These are phyloP conservation scores for Chrysogorgia sp. DNA, from an alignment of 92 coral and sea anemone species.

Conservation along the genomic window DNA sequence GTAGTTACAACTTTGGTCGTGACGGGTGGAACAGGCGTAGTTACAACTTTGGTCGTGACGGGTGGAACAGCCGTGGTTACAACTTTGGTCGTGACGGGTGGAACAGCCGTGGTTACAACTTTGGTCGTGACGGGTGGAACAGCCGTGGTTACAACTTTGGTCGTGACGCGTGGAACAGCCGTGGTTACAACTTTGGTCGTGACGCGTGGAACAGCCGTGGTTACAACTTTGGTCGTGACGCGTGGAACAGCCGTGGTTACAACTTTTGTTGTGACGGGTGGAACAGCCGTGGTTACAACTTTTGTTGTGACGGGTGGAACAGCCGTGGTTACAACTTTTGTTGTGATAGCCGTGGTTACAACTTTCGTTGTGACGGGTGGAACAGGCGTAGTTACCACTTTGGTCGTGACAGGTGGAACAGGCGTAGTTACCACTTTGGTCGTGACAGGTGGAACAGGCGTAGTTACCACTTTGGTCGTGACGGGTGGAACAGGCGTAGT, in stretches of 20 bases:
- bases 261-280: neutral
- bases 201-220: neutral
- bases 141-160: neutral
- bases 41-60: constrained; percentile 8
- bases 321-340: neutral
- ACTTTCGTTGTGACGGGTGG: neutral
- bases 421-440: neutral
- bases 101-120: neutral
- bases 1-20: constrained; percentile 16
- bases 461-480: constrained; percentile 1
- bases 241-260: neutral
- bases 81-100: neutral
- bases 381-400: neutral
- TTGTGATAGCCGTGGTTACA: neutral
- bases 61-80: constrained; percentile 8
- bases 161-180: neutral
- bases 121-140: constrained; percentile 6
- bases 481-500: neutral
- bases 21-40: constrained; percentile 24
- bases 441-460: neutral
- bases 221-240: neutral
- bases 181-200: neutral
- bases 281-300: neutral
- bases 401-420: constrained; percentile 1
- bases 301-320: neutral